Percentiles rank a stretch among this genome's conserved stretches.
phyloP scores from a whole-genome alignment of 2,797 vertebrate genomes.

The Poliocrania exsul region DNA sequence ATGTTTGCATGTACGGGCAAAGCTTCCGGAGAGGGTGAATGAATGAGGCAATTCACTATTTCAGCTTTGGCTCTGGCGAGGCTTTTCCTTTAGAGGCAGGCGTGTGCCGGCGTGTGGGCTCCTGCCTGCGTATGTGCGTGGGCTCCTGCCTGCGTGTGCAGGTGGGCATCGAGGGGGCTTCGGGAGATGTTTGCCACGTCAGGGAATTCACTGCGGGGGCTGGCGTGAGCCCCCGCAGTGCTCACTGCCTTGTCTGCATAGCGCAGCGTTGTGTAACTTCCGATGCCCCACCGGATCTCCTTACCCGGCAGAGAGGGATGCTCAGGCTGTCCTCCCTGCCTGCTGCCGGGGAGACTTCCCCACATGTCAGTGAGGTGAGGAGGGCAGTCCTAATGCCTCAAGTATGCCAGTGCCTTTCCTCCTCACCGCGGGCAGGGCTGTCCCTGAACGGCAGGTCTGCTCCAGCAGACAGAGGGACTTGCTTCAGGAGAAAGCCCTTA shows the following conservation, averaged over 20 bases:
- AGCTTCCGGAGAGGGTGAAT: constrained; percentile 52
- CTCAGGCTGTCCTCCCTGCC: background rate
- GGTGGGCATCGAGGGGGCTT: constrained; percentile 62
- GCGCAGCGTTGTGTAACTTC: constrained; percentile 54
- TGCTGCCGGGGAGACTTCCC: background rate
- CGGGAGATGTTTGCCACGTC: constrained; percentile 62
- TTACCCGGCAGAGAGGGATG: background rate
- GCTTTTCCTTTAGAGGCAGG: constrained; percentile 60
- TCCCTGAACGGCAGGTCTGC: accelerated
- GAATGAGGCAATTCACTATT: constrained; percentile 68
- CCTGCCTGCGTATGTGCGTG: constrained; percentile 61
- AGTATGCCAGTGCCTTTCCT: background rate
- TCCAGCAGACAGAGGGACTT: background rate
- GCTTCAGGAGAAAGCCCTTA: background rate
- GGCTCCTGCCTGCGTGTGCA: constrained; percentile 60
- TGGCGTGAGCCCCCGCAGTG: background rate
- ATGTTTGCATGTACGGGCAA: constrained; percentile 14
- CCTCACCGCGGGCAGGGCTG: background rate
- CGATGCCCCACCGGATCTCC: constrained; percentile 22
- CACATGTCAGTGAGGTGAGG: accelerated
- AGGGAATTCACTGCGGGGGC: constrained; percentile 64
- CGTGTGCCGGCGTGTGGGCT: constrained; percentile 26
- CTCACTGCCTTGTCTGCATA: constrained; percentile 30
- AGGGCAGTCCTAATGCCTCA: background rate
- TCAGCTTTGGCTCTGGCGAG: background rate